Evolutionary conservation across 2,113 vertebrate species (phyloP).

Genomic region (Peromyscus leucopus): DNA sequence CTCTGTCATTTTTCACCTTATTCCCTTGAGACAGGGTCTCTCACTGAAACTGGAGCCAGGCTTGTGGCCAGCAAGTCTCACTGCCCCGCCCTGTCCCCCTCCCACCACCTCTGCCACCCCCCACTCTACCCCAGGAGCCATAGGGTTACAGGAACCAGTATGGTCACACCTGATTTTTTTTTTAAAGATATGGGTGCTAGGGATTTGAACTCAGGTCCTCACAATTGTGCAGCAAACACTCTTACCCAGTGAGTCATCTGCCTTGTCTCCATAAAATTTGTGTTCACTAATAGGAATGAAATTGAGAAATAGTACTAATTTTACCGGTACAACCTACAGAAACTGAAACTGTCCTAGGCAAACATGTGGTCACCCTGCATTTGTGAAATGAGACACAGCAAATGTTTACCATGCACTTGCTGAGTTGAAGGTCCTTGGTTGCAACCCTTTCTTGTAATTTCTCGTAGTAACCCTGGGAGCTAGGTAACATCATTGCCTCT

Average conservation of each 20-base stretch:
- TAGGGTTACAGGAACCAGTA: background rate
- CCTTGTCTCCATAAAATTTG: background rate
- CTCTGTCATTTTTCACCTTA: no score
- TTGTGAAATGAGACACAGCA: background rate
- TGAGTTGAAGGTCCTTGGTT: background rate
- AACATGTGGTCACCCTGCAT: background rate
- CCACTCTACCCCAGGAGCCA: no score
- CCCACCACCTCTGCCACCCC: background rate
- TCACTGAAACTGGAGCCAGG: background rate
- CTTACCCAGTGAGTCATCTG: background rate
- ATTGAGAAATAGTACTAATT: background rate
- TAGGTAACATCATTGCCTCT: background rate
- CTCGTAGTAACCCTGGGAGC: background rate
- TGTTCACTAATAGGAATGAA: background rate
- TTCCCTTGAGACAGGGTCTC: background rate
- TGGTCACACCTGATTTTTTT: background rate
- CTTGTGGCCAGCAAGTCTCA: background rate
- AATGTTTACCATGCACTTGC: background rate
- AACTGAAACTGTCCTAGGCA: background rate
- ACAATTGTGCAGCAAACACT: background rate
- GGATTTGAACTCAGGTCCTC: background rate
- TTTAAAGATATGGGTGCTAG: background rate
- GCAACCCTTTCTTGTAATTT: background rate
- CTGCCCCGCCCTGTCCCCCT: background rate
- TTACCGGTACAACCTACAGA: background rate